Evolutionary conservation across 2,888 invertebrate genomes (phyloP).

Genomic region (Drosophila neotestacea): DNA sequence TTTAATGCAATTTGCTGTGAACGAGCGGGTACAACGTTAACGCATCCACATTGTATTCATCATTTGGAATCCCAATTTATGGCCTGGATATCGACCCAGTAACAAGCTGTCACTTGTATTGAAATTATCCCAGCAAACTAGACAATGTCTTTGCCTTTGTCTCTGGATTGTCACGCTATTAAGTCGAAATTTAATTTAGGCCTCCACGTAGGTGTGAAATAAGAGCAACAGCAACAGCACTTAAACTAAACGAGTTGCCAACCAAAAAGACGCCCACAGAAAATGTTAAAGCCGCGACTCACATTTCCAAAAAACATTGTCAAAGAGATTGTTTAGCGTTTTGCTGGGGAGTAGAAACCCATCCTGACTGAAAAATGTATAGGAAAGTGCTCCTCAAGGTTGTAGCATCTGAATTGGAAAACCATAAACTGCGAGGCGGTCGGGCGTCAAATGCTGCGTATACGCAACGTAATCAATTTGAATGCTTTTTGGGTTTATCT

Average conservation of each 20-base stretch:
- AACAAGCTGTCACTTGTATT: slow-evolving; percentile 16
- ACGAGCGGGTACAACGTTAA: slow-evolving; percentile 37
- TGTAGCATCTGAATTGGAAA: slow-evolving; percentile 51
- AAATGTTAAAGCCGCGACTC: slow-evolving; percentile 25
- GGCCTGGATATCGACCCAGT: slow-evolving; percentile 37
- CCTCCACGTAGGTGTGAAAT: slow-evolving; percentile 55
- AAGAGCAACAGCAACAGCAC: slow-evolving; percentile 37
- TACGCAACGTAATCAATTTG: slow-evolving; percentile 70
- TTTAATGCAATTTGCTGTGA: slow-evolving; percentile 63
- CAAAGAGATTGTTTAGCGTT: slow-evolving; percentile 32
- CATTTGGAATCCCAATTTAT: slow-evolving; percentile 47
- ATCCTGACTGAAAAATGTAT: slow-evolving; percentile 15
- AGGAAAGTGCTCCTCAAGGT: slow-evolving; percentile 37
- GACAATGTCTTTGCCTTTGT: neutral
- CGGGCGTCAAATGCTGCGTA: slow-evolving; percentile 68
- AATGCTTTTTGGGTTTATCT: slow-evolving; percentile 56
- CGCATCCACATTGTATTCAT: slow-evolving; percentile 50
- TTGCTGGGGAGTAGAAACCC: neutral
- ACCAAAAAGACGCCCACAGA: slow-evolving; percentile 38
- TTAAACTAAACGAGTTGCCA: slow-evolving; percentile 44
- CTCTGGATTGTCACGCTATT: slow-evolving; percentile 50
- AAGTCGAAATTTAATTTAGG: slow-evolving; percentile 49
- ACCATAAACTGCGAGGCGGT: slow-evolving; percentile 28
- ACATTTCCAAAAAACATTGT: slow-evolving; percentile 39
- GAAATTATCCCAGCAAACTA: slow-evolving; percentile 22